These are phyloP conservation scores for Calephelis nemesis DNA, from an alignment of 1,140 invertebrate species.

Conservation along the genomic window DNA sequence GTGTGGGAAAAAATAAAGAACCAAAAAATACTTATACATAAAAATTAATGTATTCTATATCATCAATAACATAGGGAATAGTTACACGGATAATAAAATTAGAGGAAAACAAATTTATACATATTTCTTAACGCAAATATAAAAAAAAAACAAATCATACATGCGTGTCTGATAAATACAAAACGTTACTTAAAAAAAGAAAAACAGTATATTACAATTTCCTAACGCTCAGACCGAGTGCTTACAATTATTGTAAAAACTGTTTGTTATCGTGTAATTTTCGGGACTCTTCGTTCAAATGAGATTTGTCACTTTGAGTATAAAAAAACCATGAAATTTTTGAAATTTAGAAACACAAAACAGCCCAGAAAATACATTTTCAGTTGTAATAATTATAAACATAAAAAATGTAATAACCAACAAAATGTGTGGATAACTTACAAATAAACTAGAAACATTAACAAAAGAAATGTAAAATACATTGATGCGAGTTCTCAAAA, in stretches of 20 bases:
- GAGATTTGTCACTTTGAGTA: slow-evolving; percentile 20
- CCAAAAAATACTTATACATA: slow-evolving; percentile 73
- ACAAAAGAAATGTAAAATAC: slow-evolving; percentile 57
- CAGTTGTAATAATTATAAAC: slow-evolving; percentile 10
- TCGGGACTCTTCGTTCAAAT: slow-evolving; percentile 39
- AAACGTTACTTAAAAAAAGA: slow-evolving; percentile 63
- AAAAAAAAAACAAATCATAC: slow-evolving; percentile 76
- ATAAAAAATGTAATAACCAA: slow-evolving; percentile 49
- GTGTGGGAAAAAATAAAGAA: slow-evolving; percentile 55
- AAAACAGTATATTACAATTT: slow-evolving; percentile 69
- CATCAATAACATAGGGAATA: slow-evolving; percentile 77
- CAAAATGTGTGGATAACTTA: slow-evolving; percentile 49
- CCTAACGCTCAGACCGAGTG: slow-evolving; percentile 57
- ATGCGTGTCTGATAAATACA: slow-evolving; percentile 65
- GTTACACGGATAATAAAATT: slow-evolving; percentile 77
- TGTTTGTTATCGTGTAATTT: slow-evolving; percentile 62
- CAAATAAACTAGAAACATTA: slow-evolving; percentile 60
- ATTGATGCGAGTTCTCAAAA: slow-evolving; percentile 53
- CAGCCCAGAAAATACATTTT: slow-evolving; percentile 4
- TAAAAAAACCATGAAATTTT: slow-evolving; percentile 1
- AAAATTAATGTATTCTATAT: slow-evolving; percentile 79
- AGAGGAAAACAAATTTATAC: slow-evolving; percentile 78
- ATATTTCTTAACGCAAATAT: slow-evolving; percentile 76
- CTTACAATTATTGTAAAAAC: slow-evolving; percentile 47
- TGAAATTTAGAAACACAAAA: slow-evolving; percentile 3